Base-by-base conservation (phyloP, 1,140 invertebrate genomes). In the Harlomillsia oculata region DNA sequence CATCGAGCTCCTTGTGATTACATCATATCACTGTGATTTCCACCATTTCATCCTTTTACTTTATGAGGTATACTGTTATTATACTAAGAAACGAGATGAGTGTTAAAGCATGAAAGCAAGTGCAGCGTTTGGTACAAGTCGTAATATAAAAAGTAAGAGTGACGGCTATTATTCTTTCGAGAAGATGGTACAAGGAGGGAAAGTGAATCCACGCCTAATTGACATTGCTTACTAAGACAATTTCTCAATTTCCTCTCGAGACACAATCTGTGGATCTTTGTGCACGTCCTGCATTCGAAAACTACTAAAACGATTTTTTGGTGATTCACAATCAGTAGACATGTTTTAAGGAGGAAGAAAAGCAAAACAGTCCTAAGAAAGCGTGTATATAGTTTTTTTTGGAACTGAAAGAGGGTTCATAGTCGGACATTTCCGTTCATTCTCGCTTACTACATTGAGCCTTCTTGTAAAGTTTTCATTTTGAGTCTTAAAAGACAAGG, bases 381-480 rank as follows among this genome's bases (percentile, higher is more conserved):
- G n/a, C n/a, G n/a, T n/a, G n/a, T n/a, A n/a, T n/a, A n/a, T n/a
- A n/a, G n/a, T n/a, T n/a, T n/a, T n/a, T n/a, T n/a, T n/a, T n/a
- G n/a, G n/a, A n/a, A n/a, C n/a, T n/a, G n/a, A n/a, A n/a, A n/a
- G n/a, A n/a, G n/a, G n/a, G n/a, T n/a, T n/a, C n/a, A n/a, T n/a
- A n/a, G n/a, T n/a, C n/a, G n/a, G n/a, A n/a, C n/a, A n/a, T n/a
- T n/a, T n/a, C n/a, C n/a, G n/a, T n/a, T n/a, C n/a, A n/a, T n/a
- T n/a, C n/a, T n/a, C n/a, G n/a, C n/a, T n/a, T n/a, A n/a, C n/a
- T n/a, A n/a, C n/a, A n/a, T n/a, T n/a, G n/a, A n/a, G 1, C n/a
- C 23, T 39, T 53, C 37, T 30, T 37, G 32, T 37, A 59, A 63
- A 56, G 48, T 63, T 63, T 59, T 59, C 56, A 56, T 56, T 59